Conservation (phyloP, 2,888 invertebrate genomes). For the Ornithoptera priamus region DNA sequence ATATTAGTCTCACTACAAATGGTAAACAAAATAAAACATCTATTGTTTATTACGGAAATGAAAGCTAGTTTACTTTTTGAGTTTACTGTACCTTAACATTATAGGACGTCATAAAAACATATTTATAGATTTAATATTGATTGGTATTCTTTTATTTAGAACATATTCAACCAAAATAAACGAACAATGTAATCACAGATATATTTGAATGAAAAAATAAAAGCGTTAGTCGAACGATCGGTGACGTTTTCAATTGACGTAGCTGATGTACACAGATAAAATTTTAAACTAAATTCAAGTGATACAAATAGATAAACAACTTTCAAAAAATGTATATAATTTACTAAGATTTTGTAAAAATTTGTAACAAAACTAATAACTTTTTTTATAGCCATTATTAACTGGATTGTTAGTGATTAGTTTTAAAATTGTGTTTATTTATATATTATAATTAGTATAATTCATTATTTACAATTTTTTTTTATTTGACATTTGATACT, state of each 20-base stretch:
- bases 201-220: slow-evolving; percentile 50
- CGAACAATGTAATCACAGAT: slow-evolving; percentile 42
- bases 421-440: no score
- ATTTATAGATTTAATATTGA: slow-evolving; percentile 37
- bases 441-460: no score
- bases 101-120: slow-evolving; percentile 66
- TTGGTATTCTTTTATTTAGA: slow-evolving; percentile 40
- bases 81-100: slow-evolving; percentile 45
- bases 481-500: no score
- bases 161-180: slow-evolving; percentile 45
- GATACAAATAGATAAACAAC: background rate
- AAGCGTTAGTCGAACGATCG: slow-evolving; percentile 49
- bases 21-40: slow-evolving; percentile 60
- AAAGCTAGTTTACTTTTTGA: slow-evolving; percentile 64
- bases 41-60: slow-evolving; percentile 74
- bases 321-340: background rate
- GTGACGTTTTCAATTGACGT: slow-evolving; percentile 36
- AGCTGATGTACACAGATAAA: background rate
- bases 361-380: no score
- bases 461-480: no score
- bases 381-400: no score
- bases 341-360: no score
- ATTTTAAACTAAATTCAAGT: background rate
- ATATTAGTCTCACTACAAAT: slow-evolving; percentile 60
- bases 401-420: no score